Evolutionary conservation across 1,140 invertebrate species (phyloP), one percentile per base, ranked within the genome.

Genomic region (Nephila pilipes): DNA sequence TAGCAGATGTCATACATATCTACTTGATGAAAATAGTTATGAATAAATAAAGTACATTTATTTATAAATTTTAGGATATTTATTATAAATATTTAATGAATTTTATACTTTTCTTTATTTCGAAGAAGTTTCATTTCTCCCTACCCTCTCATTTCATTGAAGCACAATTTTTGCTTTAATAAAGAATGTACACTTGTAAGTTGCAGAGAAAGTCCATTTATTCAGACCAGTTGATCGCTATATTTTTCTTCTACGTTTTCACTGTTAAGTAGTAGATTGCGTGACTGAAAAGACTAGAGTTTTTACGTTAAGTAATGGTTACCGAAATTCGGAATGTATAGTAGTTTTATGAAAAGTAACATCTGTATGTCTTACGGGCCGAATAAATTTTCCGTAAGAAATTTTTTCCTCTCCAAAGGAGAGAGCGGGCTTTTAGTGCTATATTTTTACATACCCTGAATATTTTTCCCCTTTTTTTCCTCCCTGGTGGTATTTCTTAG

Each of bases 221-320:
- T 22, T 60, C 58, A 60, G 16, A 18, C 58, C 16, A 20, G 58
- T 60, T 5, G 58, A 46, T 46, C 8, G 46, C 46, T 46, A 4
- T 46, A 46, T 46, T 18, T 16, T 32, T 75, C 25, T 25, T 32
- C 18, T 75, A 75, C 29, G 32, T 32, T 75, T 75, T 29, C 14
- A 5, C 16, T 1, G 32, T 36, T 75, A 75, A 75, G 65, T 32
- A 36, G 69, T 14, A 4, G 32, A 75, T 75, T 18, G 69, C 69
- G 69, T 75, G 69, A 75, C 69, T 16, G 14, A n/a, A 75, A 32
- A 75, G 29, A 75, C 1, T 32, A 32, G 29, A 16, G 1, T 75
- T 75, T 75, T 75, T 75, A 32, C 29, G 29, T 75, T 18, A 75
- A 75, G 29, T 75, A 32, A 75, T 75, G 69, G 69, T 75, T 75